Evolutionary conservation across 2,797 vertebrate genomes (phyloP), one percentile per base, ranked within the genome.

Genomic region (Malacoraja senta): DNA sequence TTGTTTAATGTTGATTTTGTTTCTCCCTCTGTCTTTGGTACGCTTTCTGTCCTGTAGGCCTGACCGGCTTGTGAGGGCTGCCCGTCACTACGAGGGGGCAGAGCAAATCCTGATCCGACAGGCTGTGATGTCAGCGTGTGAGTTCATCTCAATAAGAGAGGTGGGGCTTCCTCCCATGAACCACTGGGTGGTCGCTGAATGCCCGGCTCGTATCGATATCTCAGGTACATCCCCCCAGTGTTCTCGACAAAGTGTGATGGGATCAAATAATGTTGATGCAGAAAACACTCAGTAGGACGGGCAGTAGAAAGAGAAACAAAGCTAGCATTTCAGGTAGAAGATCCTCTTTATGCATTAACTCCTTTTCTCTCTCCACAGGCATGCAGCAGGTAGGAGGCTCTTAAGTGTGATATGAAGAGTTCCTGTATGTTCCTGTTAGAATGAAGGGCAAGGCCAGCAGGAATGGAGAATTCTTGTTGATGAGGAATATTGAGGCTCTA

Each of bases 61-160:
- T 0, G 97, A 97, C 93, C 95, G 99, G 94, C 95, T 99, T 94
- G 97, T 99, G 24, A 96, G 98, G 84, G 98, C 98, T 0, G 98
- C 99, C 35, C 97, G 99, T 21, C 99, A 99, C 94, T 99, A 99
- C 0, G 99, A 99, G 93, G 98, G 98, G 0, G 98, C 98, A 0
- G 98, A 96, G 63, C 99, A 99, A 95, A 97, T 99, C 94, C 96
- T 99, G 1, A 95, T 99, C 3, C 96, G 98, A 53, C 96, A 97
- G 94, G 98, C 98, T 0, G 97, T 99, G 95, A 98, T 98, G 97
- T 98, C 98, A 86, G 97, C 98, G 0, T 97, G 97, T 93, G 95
- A 71, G 93, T 99, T 98, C 88, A 95, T 99, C 93, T 95, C 94
- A 0, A 95, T 95, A 94, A 94, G 95, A 26, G 95, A 93, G 0